Evolutionary conservation across 1,140 invertebrate genomes (phyloP), one percentile per base, ranked within the genome.

Genomic region (Achatina immaculata): DNA sequence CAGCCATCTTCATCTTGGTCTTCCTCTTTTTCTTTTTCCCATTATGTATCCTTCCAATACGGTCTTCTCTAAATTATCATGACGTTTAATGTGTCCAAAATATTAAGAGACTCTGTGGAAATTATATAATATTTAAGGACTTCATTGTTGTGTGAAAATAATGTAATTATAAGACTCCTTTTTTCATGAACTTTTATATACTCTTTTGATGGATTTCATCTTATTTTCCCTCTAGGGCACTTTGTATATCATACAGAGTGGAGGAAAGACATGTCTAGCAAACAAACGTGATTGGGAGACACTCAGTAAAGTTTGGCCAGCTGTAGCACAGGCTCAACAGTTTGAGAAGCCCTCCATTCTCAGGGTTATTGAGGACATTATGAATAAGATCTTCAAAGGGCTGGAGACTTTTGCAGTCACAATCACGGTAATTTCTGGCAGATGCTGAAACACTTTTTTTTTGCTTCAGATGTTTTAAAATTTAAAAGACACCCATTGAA

Each of bases 261-360:
- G 94, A 85, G 71, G 55, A 21, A 90, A 90, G 38, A 91, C 92
- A 0, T 94, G 94, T 0, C 89, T 96, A 14, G 89, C 95, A 2
- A 93, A 94, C 11, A 94, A 94, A 85, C 94, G 94, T 78, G 94
- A 96, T 89, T 98, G 96, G 96, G 92, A 94, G 1, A 92, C 94
- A 4, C 91, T 97, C 3, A 88, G 81, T 21, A 72, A 85, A 51
- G 36, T 91, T 7, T 97, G 96, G 96, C 95, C 95, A 1, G 94
- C 94, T 3, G 82, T 96, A 7, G 92, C 96, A 0, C 88, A 93
- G 83, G 94, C 95, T 1, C 93, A 94, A 82, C 94, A 95, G 74
- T 95, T 95, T 0, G 96, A 97, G 86, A 96, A 96, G 89, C 93
- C 94, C 1, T 96, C 95, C 16, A 94, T 97, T 45, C 94, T 96